Evolutionary conservation across 1,140 invertebrate species (phyloP), one percentile per base, ranked within the genome.

Genomic region (Zaprionus lachaisei): DNA sequence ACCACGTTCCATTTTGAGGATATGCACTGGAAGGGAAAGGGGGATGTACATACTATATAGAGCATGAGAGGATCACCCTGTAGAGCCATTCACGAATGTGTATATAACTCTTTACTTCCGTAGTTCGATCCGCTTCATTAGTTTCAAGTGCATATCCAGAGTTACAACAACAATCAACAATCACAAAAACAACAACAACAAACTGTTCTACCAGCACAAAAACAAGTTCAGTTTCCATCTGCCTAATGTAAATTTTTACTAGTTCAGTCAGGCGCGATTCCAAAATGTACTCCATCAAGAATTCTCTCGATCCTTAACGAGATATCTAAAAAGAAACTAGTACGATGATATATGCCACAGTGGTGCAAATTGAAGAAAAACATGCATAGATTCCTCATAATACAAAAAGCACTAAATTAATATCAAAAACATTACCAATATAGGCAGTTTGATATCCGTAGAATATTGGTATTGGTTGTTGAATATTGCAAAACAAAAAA

Each of bases 371-470:
- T 12, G 15, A 51, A 80, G 60, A 51, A 64, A 58, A 47, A 72
- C 34, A 91, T 74, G 81, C 91, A 92, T 92, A 92, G 83, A 92
- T 92, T 92, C 90, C 91, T 92, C 91, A 92, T 86, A 92, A 92
- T 92, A 81, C 86, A 92, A 92, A 92, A 92, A 92, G 91, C 91
- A 92, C 91, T 92, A 89, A 89, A 90, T 90, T 80, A 90, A 90
- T 90, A 90, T 90, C 86, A 91, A 87, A 91, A 80, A 86, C 83
- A 72, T 76, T 87, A 89, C 87, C 83, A 91, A 86, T 87, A 85
- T 71, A 78, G 49, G 20, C 9, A 72, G 77, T 79, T 72, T 56
- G 41, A 58, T 28, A 47, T 57, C 67, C 63, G 56, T 57, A 60
- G 57, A 56, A 75, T 90, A 84, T 90, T 90, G 85, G 85, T 90